Base-by-base conservation (phyloP, 2,113 vertebrate genomes). In the Nothoprocta perdicaria region DNA sequence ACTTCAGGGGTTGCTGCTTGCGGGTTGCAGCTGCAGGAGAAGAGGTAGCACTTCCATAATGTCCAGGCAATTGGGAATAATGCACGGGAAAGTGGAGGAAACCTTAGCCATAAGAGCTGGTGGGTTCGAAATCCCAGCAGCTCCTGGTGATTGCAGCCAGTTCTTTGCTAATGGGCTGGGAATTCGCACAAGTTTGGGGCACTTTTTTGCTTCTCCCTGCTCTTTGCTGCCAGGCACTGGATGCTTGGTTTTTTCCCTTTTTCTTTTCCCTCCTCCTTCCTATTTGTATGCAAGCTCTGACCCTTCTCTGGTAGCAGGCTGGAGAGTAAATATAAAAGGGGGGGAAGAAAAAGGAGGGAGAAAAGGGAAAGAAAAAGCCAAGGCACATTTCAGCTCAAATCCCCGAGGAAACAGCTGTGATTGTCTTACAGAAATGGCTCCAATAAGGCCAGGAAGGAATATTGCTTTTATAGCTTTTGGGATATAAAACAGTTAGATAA, bases 391-490 rank as follows among this genome's bases (percentile, higher is more conserved):
- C 75, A 86, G 87, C 89, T 92, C 74, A 96, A 97, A 96, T 98
- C 97, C 97, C 97, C 0, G 31, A 96, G 97, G 97, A 97, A 96
- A 97, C 80, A 87, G 97, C 97, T 97, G 96, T 96, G 97, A 98
- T 97, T 98, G 97, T 96, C 92, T 96, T 96, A 96, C 96, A 96
- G 96, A 97, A 97, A 97, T 96, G 97, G 95, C 87, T 97, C 96
- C 97, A 97, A 95, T 97, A 98, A 97, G 97, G 97, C 95, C 96
- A 96, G 97, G 92, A 95, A 97, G 95, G 97, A 97, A 97, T 97
- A 98, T 98, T 98, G 97, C 97, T 98, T 97, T 98, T 97, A 98
- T 97, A 97, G 97, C 97, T 97, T 97, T 97, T 88, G 97, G 97
- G 97, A 97, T 97, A 97, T 97, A 97, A 98, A 97, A 93, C 97